phyloP scores from a whole-genome alignment of 2,797 vertebrate species.

The Nyctalus aviator region DNA sequence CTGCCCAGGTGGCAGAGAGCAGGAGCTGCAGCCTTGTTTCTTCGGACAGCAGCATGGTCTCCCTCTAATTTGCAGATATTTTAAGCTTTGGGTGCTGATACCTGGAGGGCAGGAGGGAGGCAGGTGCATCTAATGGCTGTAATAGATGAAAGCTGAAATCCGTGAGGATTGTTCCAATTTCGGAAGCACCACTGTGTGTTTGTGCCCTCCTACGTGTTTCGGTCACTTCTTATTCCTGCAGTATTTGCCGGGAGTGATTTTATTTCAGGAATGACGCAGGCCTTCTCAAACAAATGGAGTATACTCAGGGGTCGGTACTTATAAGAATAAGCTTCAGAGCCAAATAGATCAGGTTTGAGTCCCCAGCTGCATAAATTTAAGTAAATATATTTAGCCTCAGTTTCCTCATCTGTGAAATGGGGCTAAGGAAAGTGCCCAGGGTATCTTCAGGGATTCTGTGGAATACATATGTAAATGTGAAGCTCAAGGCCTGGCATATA shows the following conservation, averaged over 20 bases:
- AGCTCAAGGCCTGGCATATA: neutral
- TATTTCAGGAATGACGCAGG: constrained; percentile 32
- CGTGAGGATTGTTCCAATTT: neutral
- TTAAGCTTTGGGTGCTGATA: constrained; percentile 59
- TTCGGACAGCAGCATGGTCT: neutral
- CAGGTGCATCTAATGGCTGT: neutral
- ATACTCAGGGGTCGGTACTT: neutral
- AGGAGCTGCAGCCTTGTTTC: neutral
- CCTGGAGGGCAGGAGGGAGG: constrained; percentile 46
- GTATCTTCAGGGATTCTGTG: neutral
- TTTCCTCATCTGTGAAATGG: constrained; percentile 1
- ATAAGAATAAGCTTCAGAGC: neutral
- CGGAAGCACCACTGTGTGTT: neutral
- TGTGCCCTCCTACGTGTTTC: neutral
- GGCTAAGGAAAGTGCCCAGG: neutral
- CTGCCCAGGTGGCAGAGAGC: neutral
- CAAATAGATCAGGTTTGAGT: neutral
- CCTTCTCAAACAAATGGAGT: neutral
- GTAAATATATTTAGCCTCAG: neutral
- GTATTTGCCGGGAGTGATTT: neutral
- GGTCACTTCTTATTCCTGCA: neutral
- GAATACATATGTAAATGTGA: neutral
- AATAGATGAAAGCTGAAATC: constrained; percentile 58
- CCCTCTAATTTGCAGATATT: constrained; percentile 38
- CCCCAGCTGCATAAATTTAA: neutral